Conservation (phyloP, 2,797 vertebrate genomes). For the Cetoscarus ocellatus region DNA sequence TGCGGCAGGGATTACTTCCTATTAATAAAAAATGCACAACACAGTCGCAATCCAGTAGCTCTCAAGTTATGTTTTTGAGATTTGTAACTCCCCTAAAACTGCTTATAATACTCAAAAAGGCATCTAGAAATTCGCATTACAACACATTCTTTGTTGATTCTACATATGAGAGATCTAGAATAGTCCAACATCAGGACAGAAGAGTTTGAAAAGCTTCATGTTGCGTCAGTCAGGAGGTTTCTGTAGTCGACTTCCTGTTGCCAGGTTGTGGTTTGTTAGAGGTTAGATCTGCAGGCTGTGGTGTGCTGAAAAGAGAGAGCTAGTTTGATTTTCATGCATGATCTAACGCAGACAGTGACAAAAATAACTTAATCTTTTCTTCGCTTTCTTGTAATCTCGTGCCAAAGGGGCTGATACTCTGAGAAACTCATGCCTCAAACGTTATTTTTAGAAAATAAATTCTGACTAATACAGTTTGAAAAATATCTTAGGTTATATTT, state of each 20-base stretch:
- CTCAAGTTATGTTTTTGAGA: no score
- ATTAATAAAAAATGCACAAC: not conserved
- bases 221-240: not conserved
- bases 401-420: no score
- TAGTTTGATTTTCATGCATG: not conserved
- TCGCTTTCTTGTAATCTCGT: no score
- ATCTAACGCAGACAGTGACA: not conserved
- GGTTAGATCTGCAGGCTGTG: not conserved
- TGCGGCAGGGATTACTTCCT: conserved; percentile 22
- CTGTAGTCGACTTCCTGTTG: conserved; percentile 50
- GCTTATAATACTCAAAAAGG: no score
- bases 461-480: no score
- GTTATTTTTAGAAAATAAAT: no score
- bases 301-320: not conserved
- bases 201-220: not conserved
- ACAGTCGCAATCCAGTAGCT: no score
- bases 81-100: not conserved
- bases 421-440: no score
- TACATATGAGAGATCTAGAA: not conserved
- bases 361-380: not conserved
- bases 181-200: not conserved
- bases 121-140: no score
- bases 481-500: no score
- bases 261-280: conserved; percentile 26
- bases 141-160: not conserved